Evolutionary conservation across 2,888 invertebrate species (phyloP), one percentile per base, ranked within the genome.

Genomic region (Pyralis farinalis): DNA sequence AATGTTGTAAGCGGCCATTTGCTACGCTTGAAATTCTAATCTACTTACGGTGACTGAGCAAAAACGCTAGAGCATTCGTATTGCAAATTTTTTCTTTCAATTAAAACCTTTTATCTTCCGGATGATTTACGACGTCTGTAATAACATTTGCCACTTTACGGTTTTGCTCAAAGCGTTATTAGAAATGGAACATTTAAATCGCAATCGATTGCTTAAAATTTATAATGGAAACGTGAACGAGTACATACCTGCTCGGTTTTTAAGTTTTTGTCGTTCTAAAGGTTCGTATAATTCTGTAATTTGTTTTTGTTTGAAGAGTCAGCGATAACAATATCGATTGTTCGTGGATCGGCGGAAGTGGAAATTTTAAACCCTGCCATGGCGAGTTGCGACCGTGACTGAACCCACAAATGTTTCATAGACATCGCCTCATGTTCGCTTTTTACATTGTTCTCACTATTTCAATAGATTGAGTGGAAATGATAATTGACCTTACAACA

Each of bases 291-390:
- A 59, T 59, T 60, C 54, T 58, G 7, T 65, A 75, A 73, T 76
- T 78, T 72, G 66, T 74, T 72, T 71, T 77, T 78, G 70, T 68
- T 78, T 78, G 75, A 74, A 77, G 69, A 77, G 69, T 70, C 74
- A 65, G 62, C 71, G 74, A 75, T 67, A 77, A 76, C 80, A 76
- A 81, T 79, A 80, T 80, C 79, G 81, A 84, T 85, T 84, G 82
- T 83, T 77, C 72, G 75, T 73, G 70, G 70, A 69, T 70, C 63
- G 63, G 64, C 84, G 85, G 85, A 85, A 80, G 81, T 82, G 66
- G 78, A 76, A 84, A 85, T 82, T 80, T 16, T 74, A 76, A 85
- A 70, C 76, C 75, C 73, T 67, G 74, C 69, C 72, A 80, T 71
- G 72, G 67, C 61, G 71, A 63, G 63, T 68, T 67, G 64, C 65